Base-by-base conservation (phyloP, 2,888 invertebrate species). In the Bedellia somnulentella region DNA sequence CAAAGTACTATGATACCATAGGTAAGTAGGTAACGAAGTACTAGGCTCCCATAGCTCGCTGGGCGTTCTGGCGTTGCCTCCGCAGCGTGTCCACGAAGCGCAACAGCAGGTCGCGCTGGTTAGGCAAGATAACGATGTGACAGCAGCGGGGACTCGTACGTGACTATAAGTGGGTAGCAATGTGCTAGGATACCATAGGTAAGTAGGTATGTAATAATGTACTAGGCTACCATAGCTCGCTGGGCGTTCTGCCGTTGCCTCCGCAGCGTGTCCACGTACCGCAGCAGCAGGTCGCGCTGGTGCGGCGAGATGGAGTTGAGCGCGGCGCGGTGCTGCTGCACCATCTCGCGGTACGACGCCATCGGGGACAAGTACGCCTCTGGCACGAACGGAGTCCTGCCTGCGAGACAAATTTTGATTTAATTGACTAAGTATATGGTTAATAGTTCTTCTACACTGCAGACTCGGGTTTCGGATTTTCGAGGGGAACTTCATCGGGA, bases 21-120 rank as follows among this genome's bases (percentile, higher is more conserved):
- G n/a, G n/a, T n/a, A n/a, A n/a, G n/a, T n/a, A n/a, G n/a, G n/a
- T n/a, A n/a, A n/a, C n/a, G n/a, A n/a, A n/a, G n/a, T n/a, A n/a
- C n/a, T n/a, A n/a, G n/a, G n/a, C n/a, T n/a, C n/a, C 52, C 44
- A 49, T 27, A 16, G 43, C 40, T 38, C 43, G 53, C 35, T 63
- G 62, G 6, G 43, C 37, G 3, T 37, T 33, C 2, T 38, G 30
- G 3, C 68, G 52, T 39, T 70, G 63, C 21, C 41, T 45, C 1
- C 67, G 52, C 24, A 71, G 39, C 2, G 53, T 51, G 11, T 53
- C 51, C 1, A 50, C 58, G 34, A 57, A 68, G 17, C 50, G 46
- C 48, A 71, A 46, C 22, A 71, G 47, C 24, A 64, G 37, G 2
- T 48, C 48, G 22, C 58, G 44, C 37, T 64, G 58, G 2, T 53